Evolutionary conservation across 1,140 invertebrate species (phyloP), one percentile per base, ranked within the genome.

Genomic region (Linepithema humile): DNA sequence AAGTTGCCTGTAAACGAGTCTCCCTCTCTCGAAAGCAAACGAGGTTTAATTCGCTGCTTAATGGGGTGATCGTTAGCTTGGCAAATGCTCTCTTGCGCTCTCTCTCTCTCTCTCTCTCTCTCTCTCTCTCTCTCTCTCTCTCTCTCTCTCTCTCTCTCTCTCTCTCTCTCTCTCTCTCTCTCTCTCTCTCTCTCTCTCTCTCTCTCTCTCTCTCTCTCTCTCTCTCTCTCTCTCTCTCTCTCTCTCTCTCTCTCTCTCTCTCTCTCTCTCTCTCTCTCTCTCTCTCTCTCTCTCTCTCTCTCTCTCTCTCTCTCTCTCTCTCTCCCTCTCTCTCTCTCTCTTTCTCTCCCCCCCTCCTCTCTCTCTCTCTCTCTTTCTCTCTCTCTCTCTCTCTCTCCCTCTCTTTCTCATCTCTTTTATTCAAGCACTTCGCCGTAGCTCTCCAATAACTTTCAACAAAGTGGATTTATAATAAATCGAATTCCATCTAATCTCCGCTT

Each of bases 41-140:
- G 10, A 45, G 40, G 38, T 50, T 53, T 86, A 67, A 74, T 87
- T 74, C 65, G 35, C 57, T 26, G 26, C 65, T 75, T 87, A 86
- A 86, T 60, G 29, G 38, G 45, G 40, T 74, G 57, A 82, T 65
- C 83, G 50, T 60, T 43, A 40, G 6, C 10, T 4, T 7, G 35
- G 32, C 23, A 67, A 53, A 69, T 12, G 62, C 65, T n/a, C 40
- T 26, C 3, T 29, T 35, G 6, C 35, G n/a, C n/a, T n/a, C 15
- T 29, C 23, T 26, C 20, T 12, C 20, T 10, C 15, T 38, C 32
- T 38, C 59, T 26, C 40, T 20, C 5, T 32, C 9, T 20, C 38
- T 43, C 17, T 29, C 1, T 35, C n/a, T 3, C 45, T 50, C 0
- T 45, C 7, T 20, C 7, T 12, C 29, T 7, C 45, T 9, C n/a